phyloP scores from a whole-genome alignment of 1,140 invertebrate species.

The Hylaeus anthracinus region DNA sequence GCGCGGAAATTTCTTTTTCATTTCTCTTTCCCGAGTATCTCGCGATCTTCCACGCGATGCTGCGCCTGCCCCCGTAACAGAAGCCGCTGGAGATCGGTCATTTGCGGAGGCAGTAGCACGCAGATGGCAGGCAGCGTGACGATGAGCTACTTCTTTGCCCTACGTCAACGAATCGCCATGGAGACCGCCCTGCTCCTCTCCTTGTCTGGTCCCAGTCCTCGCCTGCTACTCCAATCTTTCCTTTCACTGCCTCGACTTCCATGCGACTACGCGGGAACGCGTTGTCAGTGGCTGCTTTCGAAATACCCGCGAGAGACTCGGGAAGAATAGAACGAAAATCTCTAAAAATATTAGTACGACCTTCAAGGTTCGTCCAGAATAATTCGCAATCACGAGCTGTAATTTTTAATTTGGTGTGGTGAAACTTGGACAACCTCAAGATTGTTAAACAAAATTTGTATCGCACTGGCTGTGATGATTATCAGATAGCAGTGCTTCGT shows the following conservation, averaged over 20 bases:
- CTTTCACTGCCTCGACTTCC: conserved; percentile 38
- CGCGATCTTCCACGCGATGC: conserved; percentile 10
- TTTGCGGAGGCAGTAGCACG: conserved; percentile 48
- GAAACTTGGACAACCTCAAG: no score
- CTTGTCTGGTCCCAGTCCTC: background rate
- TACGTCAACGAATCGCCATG: conserved; percentile 43
- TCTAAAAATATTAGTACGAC: background rate
- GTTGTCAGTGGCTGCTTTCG: conserved; percentile 41
- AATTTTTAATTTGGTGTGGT: no score
- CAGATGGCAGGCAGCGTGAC: conserved; percentile 67
- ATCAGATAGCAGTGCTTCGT: no score
- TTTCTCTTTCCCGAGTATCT: conserved; percentile 13
- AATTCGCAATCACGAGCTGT: no score
- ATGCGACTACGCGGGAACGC: conserved; percentile 37
- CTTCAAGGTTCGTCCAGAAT: no score
- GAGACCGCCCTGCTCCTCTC: conserved; percentile 23
- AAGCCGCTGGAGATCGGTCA: conserved; percentile 35
- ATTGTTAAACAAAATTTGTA: no score
- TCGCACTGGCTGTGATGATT: no score
- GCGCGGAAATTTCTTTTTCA: conserved; percentile 11
- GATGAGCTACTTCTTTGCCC: conserved; percentile 52
- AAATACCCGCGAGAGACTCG: conserved; percentile 4
- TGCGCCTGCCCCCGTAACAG: conserved; percentile 32
- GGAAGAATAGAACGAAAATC: conserved; percentile 10
- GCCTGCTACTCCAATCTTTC: conserved; percentile 34